Evolutionary conservation across 1,140 invertebrate genomes (phyloP), one percentile per base, ranked within the genome.

Genomic region (Bombus fervidus): DNA sequence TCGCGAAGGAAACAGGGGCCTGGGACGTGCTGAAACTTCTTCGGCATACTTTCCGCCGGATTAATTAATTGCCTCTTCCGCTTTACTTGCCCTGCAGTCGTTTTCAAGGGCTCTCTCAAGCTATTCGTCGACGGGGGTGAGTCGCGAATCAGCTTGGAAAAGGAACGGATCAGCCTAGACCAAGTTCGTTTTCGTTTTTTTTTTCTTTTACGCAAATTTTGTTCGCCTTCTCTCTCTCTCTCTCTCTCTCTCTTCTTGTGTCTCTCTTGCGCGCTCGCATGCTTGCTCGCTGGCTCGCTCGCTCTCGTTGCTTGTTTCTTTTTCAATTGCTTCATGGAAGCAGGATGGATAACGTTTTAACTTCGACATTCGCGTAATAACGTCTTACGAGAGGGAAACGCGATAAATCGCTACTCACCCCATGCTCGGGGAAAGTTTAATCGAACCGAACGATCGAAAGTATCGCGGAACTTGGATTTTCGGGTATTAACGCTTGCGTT

Each of bases 51-150:
- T 88, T 88, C 87, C 79, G 76, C 71, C 68, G 84, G 88, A 89
- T 89, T 89, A 89, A 89, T 89, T 89, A 89, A 89, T 89, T 89
- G 85, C 72, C 79, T 81, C 77, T 85, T 85, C 77, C 83, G 69
- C 73, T 85, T 85, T 80, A 31, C 77, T 39, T 82, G 62, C 66
- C 76, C 79, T 64, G 57, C 39, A 22, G 62, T 59, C 31, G 71
- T 69, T 86, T 59, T 41, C 25, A 18, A 53, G 83, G n/a, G 57
- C 12, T 59, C 77, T 78, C 74, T 78, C 34, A 57, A 34, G 73
- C 47, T 53, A 18, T 47, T 22, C 31, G 28, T 18, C 18, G 28
- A n/a, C 13, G 18, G 4, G 53, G 15, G 47, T 18, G 47, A 31
- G 53, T 22, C 34, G 59, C 4, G 25, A 25, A 75, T 76, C 74